phyloP scores from a whole-genome alignment of 2,113 vertebrate species.

The Hydropotes inermis region DNA sequence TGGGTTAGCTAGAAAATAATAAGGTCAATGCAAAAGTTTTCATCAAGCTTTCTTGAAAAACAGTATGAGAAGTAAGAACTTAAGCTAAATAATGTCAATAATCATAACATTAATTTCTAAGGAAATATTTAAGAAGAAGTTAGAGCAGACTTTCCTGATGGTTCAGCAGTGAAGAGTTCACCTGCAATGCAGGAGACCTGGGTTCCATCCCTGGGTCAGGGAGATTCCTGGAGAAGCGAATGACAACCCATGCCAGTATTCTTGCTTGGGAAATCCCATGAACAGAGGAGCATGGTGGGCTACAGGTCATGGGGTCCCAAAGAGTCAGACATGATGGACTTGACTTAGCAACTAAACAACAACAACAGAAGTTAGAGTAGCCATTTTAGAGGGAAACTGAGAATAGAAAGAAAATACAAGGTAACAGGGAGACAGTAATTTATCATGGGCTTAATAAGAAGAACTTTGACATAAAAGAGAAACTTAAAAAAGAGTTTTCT shows the following conservation, averaged over 20 bases:
- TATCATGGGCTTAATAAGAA: neutral
- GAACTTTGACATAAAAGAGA: neutral
- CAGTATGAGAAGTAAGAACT: neutral
- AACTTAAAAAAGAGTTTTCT: neutral
- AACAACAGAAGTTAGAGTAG: neutral
- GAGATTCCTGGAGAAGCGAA: neutral
- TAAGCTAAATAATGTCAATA: neutral
- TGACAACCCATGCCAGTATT: neutral
- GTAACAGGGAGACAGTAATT: fast-evolving
- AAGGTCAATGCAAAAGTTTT: neutral
- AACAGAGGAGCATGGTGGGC: neutral
- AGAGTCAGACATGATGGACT: neutral
- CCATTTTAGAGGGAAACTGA: neutral
- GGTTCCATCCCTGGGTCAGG: neutral
- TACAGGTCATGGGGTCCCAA: neutral
- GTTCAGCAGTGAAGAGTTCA: neutral
- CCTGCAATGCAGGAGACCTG: neutral
- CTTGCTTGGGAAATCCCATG: neutral
- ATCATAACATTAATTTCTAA: neutral
- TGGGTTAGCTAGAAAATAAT: neutral
- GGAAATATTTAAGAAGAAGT: neutral
- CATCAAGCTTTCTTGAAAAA: neutral
- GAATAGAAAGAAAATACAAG: fast-evolving
- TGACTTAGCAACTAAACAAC: neutral
- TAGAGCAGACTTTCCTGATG: neutral